Evolutionary conservation across 2,888 invertebrate species (phyloP).

Genomic region (Leptinotarsa haldemani): DNA sequence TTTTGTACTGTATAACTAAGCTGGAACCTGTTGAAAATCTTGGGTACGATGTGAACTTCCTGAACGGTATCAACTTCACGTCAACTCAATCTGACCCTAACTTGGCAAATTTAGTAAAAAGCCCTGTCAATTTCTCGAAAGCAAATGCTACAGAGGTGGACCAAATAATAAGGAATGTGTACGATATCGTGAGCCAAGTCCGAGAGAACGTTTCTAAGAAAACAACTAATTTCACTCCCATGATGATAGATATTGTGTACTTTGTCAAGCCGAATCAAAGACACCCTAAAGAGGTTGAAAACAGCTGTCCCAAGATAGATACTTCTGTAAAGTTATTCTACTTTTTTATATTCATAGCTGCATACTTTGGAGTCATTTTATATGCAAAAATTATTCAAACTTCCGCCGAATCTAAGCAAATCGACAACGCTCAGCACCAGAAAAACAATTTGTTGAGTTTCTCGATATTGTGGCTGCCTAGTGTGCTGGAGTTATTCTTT

Average conservation of each 20-base stretch:
- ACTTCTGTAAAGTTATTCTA: conserved; percentile 55
- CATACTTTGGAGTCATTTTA: conserved; percentile 55
- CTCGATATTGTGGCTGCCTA: conserved; percentile 60
- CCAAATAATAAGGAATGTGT: conserved; percentile 56
- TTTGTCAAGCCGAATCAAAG: conserved; percentile 43
- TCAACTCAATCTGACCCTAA: conserved; percentile 40
- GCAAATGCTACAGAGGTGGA: conserved; percentile 52
- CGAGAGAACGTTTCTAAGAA: conserved; percentile 37
- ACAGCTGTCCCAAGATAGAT: conserved; percentile 40
- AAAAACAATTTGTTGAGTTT: conserved; percentile 52
- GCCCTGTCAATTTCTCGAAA: conserved; percentile 52
- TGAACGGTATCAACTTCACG: conserved; percentile 41
- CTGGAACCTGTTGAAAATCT: conserved; percentile 20
- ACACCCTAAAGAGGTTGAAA: conserved; percentile 33
- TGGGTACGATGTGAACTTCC: conserved; percentile 29
- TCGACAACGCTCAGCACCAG: conserved; percentile 45
- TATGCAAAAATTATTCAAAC: conserved; percentile 56
- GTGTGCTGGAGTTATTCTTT: conserved; percentile 56
- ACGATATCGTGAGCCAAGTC: conserved; percentile 55
- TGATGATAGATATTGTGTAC: conserved; percentile 51
- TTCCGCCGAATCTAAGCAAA: conserved; percentile 45
- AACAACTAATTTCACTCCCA: conserved; percentile 35
- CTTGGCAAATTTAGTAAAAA: conserved; percentile 51
- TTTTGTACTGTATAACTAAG: conserved; percentile 50
- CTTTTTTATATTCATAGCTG: conserved; percentile 55